Evolutionary conservation across 2,797 vertebrate genomes (phyloP).

Genomic region (Sardinella longiceps): DNA sequence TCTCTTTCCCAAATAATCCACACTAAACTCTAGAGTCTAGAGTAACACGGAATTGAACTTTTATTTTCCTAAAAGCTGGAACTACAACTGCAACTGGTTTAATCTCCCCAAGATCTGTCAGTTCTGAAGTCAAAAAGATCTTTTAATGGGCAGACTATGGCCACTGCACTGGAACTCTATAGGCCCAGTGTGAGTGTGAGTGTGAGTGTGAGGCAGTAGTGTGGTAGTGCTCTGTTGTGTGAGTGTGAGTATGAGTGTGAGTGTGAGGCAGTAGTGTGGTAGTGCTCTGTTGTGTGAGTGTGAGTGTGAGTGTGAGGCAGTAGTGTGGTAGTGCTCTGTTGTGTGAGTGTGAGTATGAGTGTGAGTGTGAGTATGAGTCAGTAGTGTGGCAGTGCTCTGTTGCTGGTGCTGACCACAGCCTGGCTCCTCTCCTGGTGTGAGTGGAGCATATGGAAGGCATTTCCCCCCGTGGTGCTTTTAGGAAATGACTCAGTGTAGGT

Average conservation of each 20-base stretch:
- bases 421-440: slow-evolving; percentile 19
- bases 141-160: too few relatives aligned
- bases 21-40: background rate
- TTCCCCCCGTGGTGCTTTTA: slow-evolving; percentile 34
- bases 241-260: too few relatives aligned
- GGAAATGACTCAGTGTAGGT: slow-evolving; percentile 45
- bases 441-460: slow-evolving; percentile 38
- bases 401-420: background rate
- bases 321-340: too few relatives aligned
- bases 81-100: background rate
- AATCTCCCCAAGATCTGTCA: background rate
- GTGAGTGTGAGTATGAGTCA: too few relatives aligned
- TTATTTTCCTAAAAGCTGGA: too few relatives aligned
- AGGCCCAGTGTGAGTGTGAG: too few relatives aligned
- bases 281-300: background rate
- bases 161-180: background rate
- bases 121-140: background rate
- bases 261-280: too few relatives aligned
- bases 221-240: background rate
- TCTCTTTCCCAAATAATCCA: background rate
- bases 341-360: too few relatives aligned
- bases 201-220: background rate
- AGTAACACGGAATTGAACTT: background rate
- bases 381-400: background rate
- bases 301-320: too few relatives aligned